Evolutionary conservation across 2,797 vertebrate species (phyloP).

Genomic region (Triplophysa yarkandensis): DNA sequence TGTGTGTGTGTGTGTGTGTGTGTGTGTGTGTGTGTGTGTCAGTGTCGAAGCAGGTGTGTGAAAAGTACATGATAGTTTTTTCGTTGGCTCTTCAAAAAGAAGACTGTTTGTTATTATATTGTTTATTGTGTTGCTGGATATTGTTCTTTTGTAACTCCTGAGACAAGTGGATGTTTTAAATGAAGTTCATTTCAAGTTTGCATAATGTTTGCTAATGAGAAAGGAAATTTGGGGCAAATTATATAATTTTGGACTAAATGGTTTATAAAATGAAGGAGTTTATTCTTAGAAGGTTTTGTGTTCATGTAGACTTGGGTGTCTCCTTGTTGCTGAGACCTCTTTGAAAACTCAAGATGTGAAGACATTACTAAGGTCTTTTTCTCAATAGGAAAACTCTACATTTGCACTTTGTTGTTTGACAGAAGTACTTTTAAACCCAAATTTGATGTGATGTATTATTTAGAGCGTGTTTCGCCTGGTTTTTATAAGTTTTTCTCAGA

Average conservation of each 20-base stretch:
- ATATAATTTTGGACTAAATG: neutral
- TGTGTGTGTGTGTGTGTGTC: neutral
- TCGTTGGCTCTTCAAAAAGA: neutral
- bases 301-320: neutral
- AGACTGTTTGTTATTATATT: neutral
- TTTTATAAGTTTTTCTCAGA: conserved; percentile 2
- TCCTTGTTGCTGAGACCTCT: neutral
- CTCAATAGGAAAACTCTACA: neutral
- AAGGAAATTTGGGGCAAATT: neutral
- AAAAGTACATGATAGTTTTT: neutral
- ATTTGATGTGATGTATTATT: neutral
- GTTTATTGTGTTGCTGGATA: neutral
- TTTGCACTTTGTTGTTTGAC: neutral
- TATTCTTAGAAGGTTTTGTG: neutral
- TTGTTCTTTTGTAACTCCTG: neutral
- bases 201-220: neutral
- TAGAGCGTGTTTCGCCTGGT: neutral
- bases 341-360: neutral
- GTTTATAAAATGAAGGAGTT: neutral
- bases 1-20: neutral
- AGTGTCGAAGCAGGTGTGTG: neutral
- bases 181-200: neutral
- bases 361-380: neutral
- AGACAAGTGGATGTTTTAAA: neutral
- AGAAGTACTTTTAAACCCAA: neutral